Evolutionary conservation across 2,888 invertebrate species (phyloP).

Genomic region (Matsumyia berberina): DNA sequence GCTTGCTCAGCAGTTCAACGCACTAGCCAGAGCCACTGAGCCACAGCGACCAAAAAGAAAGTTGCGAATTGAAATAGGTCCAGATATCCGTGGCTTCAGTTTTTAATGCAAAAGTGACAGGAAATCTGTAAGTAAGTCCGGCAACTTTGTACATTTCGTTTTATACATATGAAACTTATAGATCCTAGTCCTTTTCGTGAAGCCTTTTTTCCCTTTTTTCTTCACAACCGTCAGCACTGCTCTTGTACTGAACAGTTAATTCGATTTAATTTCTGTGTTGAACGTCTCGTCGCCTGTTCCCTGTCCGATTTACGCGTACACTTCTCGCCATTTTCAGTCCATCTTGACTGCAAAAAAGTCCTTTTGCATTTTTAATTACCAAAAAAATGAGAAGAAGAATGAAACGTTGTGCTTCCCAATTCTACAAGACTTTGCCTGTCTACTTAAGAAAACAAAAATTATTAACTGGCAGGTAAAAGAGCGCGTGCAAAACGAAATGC

Average conservation of each 20-base stretch:
- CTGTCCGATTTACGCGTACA: constrained; percentile 20
- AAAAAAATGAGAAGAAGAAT: constrained; percentile 25
- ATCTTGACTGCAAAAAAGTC: background rate
- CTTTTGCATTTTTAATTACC: constrained; percentile 34
- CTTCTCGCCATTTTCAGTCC: background rate
- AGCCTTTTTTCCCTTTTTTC: background rate
- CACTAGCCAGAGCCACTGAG: too few species aligned
- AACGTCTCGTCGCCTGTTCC: constrained; percentile 9
- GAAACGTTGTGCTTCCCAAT: background rate
- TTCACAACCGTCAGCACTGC: background rate
- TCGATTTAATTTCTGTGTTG: constrained; percentile 14
- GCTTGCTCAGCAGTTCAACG: too few species aligned
- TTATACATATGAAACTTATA: too few species aligned
- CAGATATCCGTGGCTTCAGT: too few species aligned
- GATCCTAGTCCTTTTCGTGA: too few species aligned
- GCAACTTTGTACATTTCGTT: too few species aligned
- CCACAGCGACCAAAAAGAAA: too few species aligned
- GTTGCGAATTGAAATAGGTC: too few species aligned
- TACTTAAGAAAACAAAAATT: constrained; percentile 34
- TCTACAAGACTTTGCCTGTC: constrained; percentile 49
- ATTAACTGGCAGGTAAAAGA: constrained; percentile 36
- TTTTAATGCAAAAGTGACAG: too few species aligned
- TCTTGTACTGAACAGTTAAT: constrained; percentile 10
- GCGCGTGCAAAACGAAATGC: constrained; percentile 12
- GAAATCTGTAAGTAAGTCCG: too few species aligned